Percentiles rank a stretch among this genome's conserved stretches.
These are phyloP conservation scores for Hyles euphorbiae DNA, from an alignment of 1,140 invertebrate genomes.

Conservation along the genomic window DNA sequence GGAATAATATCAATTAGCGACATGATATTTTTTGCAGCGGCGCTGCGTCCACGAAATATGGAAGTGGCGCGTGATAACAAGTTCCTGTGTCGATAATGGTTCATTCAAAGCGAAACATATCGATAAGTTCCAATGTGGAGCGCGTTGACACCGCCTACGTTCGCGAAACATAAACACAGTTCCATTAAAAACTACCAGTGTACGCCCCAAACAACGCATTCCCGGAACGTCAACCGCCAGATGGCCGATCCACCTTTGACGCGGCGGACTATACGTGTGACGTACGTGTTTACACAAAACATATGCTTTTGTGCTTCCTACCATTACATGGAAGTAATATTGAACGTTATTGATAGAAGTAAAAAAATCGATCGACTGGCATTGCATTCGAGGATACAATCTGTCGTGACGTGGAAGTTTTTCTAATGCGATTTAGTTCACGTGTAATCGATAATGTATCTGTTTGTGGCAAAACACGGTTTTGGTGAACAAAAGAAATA, in stretches of 20 bases:
- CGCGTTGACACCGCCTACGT: constrained; percentile 7
- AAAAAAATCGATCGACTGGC: too few relatives aligned
- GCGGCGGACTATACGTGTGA: background rate
- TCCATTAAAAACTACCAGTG: constrained; percentile 6
- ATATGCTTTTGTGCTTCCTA: too few relatives aligned
- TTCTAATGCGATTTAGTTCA: too few relatives aligned
- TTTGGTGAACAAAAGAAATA: too few relatives aligned
- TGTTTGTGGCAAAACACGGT: too few relatives aligned
- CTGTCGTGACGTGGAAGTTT: too few relatives aligned
- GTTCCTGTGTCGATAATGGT: constrained; percentile 27
- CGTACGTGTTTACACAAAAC: too few relatives aligned
- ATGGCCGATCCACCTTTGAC: constrained; percentile 1
- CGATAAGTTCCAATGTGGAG: constrained; percentile 9
- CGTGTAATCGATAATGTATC: too few relatives aligned
- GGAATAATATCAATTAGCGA: too few relatives aligned
- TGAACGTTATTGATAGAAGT: too few relatives aligned
- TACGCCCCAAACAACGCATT: constrained; percentile 27
- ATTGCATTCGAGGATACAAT: too few relatives aligned
- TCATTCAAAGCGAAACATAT: constrained; percentile 15
- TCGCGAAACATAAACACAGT: constrained; percentile 15
- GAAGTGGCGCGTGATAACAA: constrained; percentile 27
- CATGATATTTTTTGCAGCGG: background rate
- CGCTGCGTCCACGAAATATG: constrained; percentile 2
- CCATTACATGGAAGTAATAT: too few relatives aligned
- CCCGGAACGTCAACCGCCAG: constrained; percentile 9